Conservation (phyloP, 2,888 invertebrate genomes). For the Mechanitis messenoides region DNA sequence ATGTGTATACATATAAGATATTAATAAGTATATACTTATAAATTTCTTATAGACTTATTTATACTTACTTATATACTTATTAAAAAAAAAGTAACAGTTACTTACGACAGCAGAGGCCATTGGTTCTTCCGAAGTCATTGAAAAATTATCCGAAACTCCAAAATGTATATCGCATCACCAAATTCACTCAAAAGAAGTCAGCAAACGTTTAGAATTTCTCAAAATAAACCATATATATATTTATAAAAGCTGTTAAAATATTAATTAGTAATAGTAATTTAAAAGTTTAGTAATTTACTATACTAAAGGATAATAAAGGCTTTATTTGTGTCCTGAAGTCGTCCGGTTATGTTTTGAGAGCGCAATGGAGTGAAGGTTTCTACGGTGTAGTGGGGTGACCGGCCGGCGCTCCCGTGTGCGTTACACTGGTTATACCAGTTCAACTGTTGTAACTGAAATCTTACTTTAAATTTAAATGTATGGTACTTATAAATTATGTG, state of each 20-base stretch:
- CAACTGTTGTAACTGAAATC: too few relatives aligned
- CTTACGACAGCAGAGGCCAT: constrained; percentile 45
- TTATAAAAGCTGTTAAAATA: background rate
- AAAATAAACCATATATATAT: background rate
- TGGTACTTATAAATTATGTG: too few relatives aligned
- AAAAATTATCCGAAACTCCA: constrained; percentile 12
- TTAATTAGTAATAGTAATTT: background rate
- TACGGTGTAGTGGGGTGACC: constrained; percentile 48
- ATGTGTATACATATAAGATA: too few relatives aligned
- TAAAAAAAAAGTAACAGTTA: too few relatives aligned
- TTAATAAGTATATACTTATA: too few relatives aligned
- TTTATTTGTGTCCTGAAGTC: constrained; percentile 53
- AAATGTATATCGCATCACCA: constrained; percentile 11
- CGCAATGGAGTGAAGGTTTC: constrained; percentile 64
- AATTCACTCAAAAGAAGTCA: constrained; percentile 4
- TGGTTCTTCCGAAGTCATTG: constrained; percentile 58
- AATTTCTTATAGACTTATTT: too few relatives aligned
- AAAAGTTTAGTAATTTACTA: constrained; percentile 11
- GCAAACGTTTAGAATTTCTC: background rate
- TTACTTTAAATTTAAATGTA: too few relatives aligned
- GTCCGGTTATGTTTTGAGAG: constrained; percentile 74
- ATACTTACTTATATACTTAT: too few relatives aligned
- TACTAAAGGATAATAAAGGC: constrained; percentile 16
- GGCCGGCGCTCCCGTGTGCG: constrained; percentile 62
- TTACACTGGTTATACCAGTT: constrained; percentile 31